Base-by-base conservation (phyloP, 2,113 vertebrate species). In the Symphodus melops region DNA sequence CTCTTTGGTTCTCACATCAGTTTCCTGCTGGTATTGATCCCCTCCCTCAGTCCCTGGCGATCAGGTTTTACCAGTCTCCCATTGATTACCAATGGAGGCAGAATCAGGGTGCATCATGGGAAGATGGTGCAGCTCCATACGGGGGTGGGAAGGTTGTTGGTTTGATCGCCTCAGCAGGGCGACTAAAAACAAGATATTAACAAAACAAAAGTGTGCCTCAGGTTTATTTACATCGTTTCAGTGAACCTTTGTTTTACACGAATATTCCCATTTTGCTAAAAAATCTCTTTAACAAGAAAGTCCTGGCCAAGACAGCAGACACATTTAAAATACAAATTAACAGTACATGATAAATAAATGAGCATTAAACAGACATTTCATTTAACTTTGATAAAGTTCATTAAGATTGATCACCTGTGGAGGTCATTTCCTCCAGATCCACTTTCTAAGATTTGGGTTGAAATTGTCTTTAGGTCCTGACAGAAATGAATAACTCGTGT, bases 81-180 rank as follows among this genome's bases (percentile, higher is more conserved):
- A 92, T 89, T 87, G 89, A 91, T 92, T 91, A 86, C 74, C 88
- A 87, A 88, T 86, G 54, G 84, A 89, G 76, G 88, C 83, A 77
- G 71, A 33, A 41, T 63, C 37, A 10, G 77, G 82, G 82, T 85
- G 79, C 65, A 84, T 87, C 75, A 83, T 88, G 87, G 81, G 82
- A 90, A 81, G 74, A 63, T 68, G 44, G 49, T 57, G 57, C 58
- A 65, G 73, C 52, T 75, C 9, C 2, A 53, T 36, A 64, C 6
- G 68, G 58, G 58, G 60, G 44, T 82, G 67, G 75, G 75, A 74
- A 80, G 58, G 56, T 71, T 73, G 72, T 68, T 25, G 73, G 62
- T 81, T 77, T 57, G 64, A 67, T 73, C 76, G 74, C 74, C n/a
- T 54, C 8, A 3, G 23, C 14, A 46, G 54, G 55, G 8, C 57